These are phyloP conservation scores for Phymatocera aterrima DNA, from an alignment of 2,888 invertebrate species.

Conservation along the genomic window DNA sequence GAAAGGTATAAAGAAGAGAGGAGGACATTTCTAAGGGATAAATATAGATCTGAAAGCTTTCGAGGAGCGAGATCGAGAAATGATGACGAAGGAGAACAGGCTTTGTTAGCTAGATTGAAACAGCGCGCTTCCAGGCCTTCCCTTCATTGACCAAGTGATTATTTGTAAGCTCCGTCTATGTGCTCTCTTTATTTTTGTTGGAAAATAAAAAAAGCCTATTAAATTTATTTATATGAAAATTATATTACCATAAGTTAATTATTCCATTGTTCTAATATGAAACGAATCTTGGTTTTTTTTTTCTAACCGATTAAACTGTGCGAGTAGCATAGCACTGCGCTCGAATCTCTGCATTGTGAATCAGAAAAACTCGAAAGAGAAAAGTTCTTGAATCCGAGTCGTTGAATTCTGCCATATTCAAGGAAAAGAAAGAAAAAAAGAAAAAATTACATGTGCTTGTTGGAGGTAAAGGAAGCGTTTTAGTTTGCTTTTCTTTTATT, in stretches of 20 bases:
- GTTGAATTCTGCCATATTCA: not conserved
- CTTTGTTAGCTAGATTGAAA: slow-evolving; percentile 73
- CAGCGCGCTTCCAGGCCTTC: slow-evolving; percentile 74
- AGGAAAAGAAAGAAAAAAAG: not conserved
- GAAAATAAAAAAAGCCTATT: slow-evolving; percentile 35
- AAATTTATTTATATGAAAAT: slow-evolving; percentile 48
- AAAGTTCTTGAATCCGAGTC: not conserved
- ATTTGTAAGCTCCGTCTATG: slow-evolving; percentile 56
- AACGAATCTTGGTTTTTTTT: slow-evolving; percentile 41
- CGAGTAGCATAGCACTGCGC: not conserved
- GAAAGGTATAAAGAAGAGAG: slow-evolving; percentile 94
- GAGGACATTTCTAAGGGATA: slow-evolving; percentile 89
- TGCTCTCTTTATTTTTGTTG: slow-evolving; percentile 45
- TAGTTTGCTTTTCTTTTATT: slow-evolving; percentile 8
- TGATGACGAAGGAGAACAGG: slow-evolving; percentile 71
- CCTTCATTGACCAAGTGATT: slow-evolving; percentile 68
- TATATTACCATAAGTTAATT: slow-evolving; percentile 46
- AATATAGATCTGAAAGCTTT: slow-evolving; percentile 90
- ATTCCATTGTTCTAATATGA: slow-evolving; percentile 1
- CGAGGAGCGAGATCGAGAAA: slow-evolving; percentile 75
- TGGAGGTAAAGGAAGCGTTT: not conserved
- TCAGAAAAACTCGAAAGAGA: not conserved
- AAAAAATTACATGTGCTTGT: not conserved
- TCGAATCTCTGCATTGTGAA: not conserved
- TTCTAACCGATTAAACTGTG: not conserved